phyloP scores from a whole-genome alignment of 2,113 vertebrate genomes.

The Lepus timidus region DNA sequence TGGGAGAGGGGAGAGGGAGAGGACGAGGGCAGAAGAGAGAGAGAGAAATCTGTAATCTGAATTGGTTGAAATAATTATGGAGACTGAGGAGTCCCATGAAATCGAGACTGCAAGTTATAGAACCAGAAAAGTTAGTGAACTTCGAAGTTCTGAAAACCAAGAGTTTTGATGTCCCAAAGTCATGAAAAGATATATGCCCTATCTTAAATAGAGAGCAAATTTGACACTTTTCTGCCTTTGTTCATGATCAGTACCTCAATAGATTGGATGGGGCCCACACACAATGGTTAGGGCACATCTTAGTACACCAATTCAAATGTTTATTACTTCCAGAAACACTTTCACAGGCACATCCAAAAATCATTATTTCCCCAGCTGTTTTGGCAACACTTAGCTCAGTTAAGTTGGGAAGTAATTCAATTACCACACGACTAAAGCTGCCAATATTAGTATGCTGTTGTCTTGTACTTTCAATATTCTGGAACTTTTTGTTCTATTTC shows the following conservation, averaged over 20 bases:
- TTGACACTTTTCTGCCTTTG: background rate
- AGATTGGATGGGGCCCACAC: background rate
- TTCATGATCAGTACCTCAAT: background rate
- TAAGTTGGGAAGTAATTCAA: background rate
- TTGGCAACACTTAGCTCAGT: background rate
- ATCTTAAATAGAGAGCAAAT: background rate
- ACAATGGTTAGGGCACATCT: background rate
- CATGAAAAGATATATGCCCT: too few relatives aligned
- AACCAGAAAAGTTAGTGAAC: background rate
- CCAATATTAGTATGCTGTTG: background rate
- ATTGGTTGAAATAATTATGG: background rate
- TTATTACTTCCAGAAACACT: too few relatives aligned
- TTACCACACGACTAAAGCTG: background rate
- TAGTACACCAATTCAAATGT: background rate
- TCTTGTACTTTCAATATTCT: background rate
- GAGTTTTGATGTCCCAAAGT: background rate
- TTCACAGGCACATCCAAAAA: background rate
- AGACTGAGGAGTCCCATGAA: background rate
- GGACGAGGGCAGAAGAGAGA: too few relatives aligned
- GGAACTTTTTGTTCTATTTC: background rate
- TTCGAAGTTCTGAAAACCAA: background rate
- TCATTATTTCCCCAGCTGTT: background rate
- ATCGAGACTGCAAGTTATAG: background rate
- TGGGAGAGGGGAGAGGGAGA: background rate
- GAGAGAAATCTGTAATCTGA: background rate